phyloP scores from a whole-genome alignment of 2,113 vertebrate species.

The Apaloderma vittatum region DNA sequence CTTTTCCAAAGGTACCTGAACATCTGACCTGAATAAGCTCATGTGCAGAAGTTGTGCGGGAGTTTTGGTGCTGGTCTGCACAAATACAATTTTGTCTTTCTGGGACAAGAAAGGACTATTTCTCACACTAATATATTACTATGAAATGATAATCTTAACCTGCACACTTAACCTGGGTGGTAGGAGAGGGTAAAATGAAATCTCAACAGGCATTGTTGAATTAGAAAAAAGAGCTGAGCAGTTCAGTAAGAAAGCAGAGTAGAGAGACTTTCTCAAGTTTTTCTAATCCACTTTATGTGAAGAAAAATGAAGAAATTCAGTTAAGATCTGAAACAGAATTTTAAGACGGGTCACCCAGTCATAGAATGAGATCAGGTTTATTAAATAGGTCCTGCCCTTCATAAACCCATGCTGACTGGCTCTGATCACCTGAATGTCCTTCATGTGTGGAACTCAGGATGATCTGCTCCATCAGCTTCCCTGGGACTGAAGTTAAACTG shows the following conservation, averaged over 20 bases:
- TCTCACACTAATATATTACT: neutral
- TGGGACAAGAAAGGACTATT: neutral
- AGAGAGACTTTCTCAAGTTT: neutral
- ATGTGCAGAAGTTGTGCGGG: fast-evolving
- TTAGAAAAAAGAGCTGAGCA: neutral
- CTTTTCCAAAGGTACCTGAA: neutral
- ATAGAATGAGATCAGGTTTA: no score
- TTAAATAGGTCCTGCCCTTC: no score
- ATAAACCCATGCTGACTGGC: no score
- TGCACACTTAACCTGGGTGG: neutral
- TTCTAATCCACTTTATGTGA: neutral
- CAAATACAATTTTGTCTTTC: neutral
- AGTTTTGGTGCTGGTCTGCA: neutral
- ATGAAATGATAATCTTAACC: neutral
- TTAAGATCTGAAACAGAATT: neutral
- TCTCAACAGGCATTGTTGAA: neutral
- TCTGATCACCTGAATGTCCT: no score
- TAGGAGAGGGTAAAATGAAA: neutral
- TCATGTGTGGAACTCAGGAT: no score
- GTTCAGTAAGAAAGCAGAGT: neutral
- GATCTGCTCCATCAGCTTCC: no score
- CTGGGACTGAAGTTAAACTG: no score
- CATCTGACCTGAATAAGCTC: neutral
- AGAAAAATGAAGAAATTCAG: neutral
- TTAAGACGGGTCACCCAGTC: no score